Conservation (phyloP, 1,140 invertebrate species). For the Apis cerana region DNA sequence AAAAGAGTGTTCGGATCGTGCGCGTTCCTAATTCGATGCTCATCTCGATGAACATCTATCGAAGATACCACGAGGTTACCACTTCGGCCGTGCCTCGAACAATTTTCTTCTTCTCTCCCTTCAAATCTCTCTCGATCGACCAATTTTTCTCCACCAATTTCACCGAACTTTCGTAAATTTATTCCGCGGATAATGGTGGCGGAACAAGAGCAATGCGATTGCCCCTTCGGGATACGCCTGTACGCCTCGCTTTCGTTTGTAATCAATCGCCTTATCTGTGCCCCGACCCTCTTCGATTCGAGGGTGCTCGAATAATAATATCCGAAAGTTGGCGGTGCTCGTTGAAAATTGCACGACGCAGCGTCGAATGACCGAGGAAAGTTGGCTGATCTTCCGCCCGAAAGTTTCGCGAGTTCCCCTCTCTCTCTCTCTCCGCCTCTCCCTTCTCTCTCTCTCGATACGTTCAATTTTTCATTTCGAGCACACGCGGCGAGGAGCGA, state of each 20-base stretch:
- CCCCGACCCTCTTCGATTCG: constrained; percentile 24
- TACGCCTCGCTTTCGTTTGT: constrained; percentile 44
- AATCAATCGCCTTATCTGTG: constrained; percentile 48
- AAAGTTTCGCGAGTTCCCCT: background rate
- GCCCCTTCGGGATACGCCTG: background rate
- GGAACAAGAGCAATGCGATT: constrained; percentile 3
- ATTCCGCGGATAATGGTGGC: constrained; percentile 26
- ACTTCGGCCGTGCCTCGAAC: too few species aligned
- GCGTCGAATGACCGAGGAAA: constrained; percentile 16
- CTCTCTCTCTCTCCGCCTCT: background rate
- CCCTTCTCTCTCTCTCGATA: too few species aligned
- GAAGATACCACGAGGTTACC: constrained; percentile 8
- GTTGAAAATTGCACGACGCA: constrained; percentile 53
- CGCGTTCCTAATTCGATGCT: background rate
- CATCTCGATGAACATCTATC: background rate
- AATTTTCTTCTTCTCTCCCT: background rate
- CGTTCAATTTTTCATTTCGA: constrained; percentile 34
- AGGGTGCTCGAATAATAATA: constrained; percentile 47
- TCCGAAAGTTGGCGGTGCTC: constrained; percentile 27
- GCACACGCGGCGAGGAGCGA: background rate
- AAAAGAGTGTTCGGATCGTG: background rate
- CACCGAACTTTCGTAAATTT: constrained; percentile 34
- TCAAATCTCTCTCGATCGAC: background rate
- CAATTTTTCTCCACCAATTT: constrained; percentile 22
- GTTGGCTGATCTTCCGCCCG: constrained; percentile 3